Conservation (phyloP, 2,113 vertebrate genomes). For the Anolis carolinensis region DNA sequence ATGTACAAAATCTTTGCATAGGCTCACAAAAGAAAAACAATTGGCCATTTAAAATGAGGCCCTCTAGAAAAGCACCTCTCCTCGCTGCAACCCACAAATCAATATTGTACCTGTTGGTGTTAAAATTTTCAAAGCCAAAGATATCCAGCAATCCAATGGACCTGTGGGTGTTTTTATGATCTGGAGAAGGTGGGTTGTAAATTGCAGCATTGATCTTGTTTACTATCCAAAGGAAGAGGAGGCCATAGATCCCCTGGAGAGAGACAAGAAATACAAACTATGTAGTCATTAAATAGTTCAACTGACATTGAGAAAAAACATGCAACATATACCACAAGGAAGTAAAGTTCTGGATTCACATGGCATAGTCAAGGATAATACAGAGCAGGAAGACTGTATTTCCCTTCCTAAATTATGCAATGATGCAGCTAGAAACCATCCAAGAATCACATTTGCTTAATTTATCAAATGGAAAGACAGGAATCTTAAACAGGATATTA, state of each 20-base stretch:
- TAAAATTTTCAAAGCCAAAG: conserved; percentile 98
- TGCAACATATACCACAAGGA: conserved; percentile 6
- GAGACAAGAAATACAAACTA: conserved; percentile 23
- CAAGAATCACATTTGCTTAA: neutral
- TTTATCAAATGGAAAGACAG: neutral
- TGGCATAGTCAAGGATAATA: neutral
- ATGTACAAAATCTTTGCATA: no score
- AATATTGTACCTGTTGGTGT: conserved; percentile 87
- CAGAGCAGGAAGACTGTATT: neutral
- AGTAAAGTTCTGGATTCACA: neutral
- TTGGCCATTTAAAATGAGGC: no score
- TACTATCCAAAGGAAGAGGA: conserved; percentile 93
- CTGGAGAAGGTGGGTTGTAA: conserved; percentile 78
- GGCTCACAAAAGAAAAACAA: no score
- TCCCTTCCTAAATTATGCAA: neutral
- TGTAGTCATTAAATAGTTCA: neutral
- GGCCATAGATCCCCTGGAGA: conserved; percentile 90
- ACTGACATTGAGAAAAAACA: neutral
- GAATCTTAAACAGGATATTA: neutral
- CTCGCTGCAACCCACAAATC: no score
- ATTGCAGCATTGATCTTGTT: conserved; percentile 90
- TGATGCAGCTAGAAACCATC: neutral
- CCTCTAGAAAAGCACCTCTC: no score
- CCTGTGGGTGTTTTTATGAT: conserved; percentile 66
- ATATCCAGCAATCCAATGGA: conserved; percentile 94